Evolutionary conservation across 2,888 invertebrate species (phyloP), one percentile per base, ranked within the genome.

Genomic region (Metopia argyrocephala): DNA sequence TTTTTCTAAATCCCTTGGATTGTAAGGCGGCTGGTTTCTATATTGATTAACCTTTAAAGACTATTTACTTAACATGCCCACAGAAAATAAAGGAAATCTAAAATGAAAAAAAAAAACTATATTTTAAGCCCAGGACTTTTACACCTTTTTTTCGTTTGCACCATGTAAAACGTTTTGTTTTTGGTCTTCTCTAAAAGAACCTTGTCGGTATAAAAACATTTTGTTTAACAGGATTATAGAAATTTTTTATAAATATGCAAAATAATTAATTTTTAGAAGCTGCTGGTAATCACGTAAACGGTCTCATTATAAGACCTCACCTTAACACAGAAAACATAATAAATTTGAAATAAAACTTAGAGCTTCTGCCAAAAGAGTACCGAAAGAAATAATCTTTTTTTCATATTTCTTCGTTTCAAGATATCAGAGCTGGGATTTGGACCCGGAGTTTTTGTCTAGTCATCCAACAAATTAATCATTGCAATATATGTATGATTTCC

Each of bases 141-240:
- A 62, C 66, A 66, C 79, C 79, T 76, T 79, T 70, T 80, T 75
- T 38, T n/a, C n/a, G n/a, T 48, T 66, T 74, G 27, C 48, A 64
- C 25, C 31, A 61, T 74, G 46, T 27, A 64, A 21, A 48, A 18
- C 48, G 46, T 38, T 3, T 45, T 46, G n/a, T 25, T 27, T 46
- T 62, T 21, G 45, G 31, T 7, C 38, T 18, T 61, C 21, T 21
- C 0, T 18, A 54, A 54, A 3, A 25, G 23, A 54, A 54, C 54
- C 54, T 2, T 23, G 57, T 23, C 18, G 66, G 27, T n/a, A 27
- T 50, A 21, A 70, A 52, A 64, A 54, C 62, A 62, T 65, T 70
- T 20, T 70, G 59, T 61, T 76, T 66, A 76, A 76, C 66, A 61
- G 70, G 66, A 71, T 79, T 79, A 71, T 64, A 66, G 54, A 73